phyloP scores from a whole-genome alignment of 2,113 vertebrate species.

The Chloropsis cyanopogon region DNA sequence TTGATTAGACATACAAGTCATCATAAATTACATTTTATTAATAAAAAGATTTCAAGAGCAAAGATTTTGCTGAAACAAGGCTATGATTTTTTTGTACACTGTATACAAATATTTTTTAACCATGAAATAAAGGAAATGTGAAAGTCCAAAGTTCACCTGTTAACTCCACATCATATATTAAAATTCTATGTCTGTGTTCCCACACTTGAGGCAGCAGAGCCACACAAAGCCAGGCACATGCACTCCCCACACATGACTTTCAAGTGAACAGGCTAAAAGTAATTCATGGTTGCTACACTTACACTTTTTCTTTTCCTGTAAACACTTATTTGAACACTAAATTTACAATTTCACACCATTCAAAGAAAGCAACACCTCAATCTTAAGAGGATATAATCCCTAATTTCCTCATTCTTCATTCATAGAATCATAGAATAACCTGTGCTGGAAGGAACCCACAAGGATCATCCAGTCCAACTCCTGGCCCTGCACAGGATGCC shows the following conservation, averaged over 20 bases:
- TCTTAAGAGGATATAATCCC: not conserved
- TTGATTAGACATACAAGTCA: not conserved
- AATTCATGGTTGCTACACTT: not conserved
- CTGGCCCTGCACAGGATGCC: no score
- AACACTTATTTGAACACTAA: not conserved
- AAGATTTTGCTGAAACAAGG: not conserved
- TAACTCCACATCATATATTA: not conserved
- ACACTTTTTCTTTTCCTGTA: not conserved
- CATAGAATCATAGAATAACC: not conserved
- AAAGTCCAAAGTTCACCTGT: not conserved
- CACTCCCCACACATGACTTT: not conserved
- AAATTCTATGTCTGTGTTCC: not conserved
- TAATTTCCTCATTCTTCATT: not conserved
- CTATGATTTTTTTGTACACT: not conserved
- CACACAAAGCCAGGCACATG: not conserved
- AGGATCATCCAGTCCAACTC: fast-evolving
- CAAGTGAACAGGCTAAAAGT: not conserved
- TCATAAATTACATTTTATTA: not conserved
- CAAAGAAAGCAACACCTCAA: not conserved
- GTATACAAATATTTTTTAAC: not conserved
- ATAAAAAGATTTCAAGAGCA: not conserved
- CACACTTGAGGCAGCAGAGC: not conserved
- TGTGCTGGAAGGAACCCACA: not conserved
- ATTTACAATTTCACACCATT: not conserved
- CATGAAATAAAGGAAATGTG: not conserved